Evolutionary conservation across 2,113 vertebrate genomes (phyloP), one percentile per base, ranked within the genome.

Genomic region (Mugil cephalus): DNA sequence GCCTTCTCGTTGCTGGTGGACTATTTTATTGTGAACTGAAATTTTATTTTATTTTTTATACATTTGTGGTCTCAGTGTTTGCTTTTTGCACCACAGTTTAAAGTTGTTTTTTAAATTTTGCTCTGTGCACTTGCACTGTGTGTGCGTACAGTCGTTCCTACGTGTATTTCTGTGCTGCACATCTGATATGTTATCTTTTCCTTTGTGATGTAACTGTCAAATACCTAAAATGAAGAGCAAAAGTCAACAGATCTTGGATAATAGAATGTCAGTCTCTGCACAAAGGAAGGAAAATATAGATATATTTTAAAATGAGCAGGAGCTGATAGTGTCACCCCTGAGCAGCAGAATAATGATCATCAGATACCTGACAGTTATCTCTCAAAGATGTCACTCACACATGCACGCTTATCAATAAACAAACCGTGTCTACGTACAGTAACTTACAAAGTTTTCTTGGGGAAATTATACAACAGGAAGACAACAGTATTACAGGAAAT

Each of bases 271-370:
- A 65, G 18, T 61, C 67, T 17, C 40, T 50, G 43, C 53, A 69
- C n/a, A 13, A 48, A 54, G 42, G 14, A 34, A 19, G 52, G 24
- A 30, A n/a, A 40, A 50, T 21, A 21, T 21, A 48, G 18, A 68
- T 39, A 47, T 30, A 3, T 30, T 30, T 30, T 30, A 43, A n/a
- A n/a, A 0, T 8, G n/a, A 67, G 69, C 19, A 62, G 48, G 3
- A 12, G 42, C 35, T 65, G 50, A 43, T 51, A n/a, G 19, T 47
- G 12, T 63, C 73, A 34, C 64, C 51, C 48, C 38, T 48, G 46
- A 83, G 71, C 59, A 53, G 58, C 13, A 17, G 61, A 68, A 75
- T 82, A 59, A 79, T 63, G 24, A 83, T 88, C 63, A 48, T 65
- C 60, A 64, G 39, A 70, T 64, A 39, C 10, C 60, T 82, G 73